phyloP scores from a whole-genome alignment of 1,140 invertebrate genomes.

The Phymorhynchus buccinoides region DNA sequence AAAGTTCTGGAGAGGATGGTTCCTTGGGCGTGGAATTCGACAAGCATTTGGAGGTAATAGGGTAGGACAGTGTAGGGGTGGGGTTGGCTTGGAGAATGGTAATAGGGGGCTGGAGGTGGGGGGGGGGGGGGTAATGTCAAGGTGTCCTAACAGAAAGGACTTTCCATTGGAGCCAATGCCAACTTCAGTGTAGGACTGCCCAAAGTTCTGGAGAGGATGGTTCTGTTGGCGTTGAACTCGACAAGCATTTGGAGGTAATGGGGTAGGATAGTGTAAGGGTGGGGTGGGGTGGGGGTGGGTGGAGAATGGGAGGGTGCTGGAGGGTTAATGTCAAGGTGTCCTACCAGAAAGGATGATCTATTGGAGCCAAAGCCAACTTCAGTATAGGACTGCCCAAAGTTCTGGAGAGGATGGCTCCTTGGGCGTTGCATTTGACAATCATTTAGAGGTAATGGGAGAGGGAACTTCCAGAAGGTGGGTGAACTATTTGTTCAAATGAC shows the following conservation, averaged over 20 bases:
- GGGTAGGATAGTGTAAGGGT: too few species aligned
- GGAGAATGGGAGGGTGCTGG: too few species aligned
- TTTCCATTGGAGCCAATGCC: too few species aligned
- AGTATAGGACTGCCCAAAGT: conserved; percentile 25
- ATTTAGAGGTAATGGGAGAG: neutral
- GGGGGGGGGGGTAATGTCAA: neutral
- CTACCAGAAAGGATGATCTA: conserved; percentile 40
- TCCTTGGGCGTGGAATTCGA: conserved; percentile 15
- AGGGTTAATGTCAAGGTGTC: too few species aligned
- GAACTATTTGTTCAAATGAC: too few species aligned
- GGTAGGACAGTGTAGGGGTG: neutral
- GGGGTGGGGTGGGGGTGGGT: too few species aligned
- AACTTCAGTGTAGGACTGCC: too few species aligned
- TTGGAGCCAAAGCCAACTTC: conserved; percentile 39
- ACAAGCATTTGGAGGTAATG: too few species aligned
- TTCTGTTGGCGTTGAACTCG: too few species aligned
- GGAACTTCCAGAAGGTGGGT: too few species aligned
- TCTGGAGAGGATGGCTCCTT: conserved; percentile 4
- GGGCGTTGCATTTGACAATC: conserved; percentile 15
- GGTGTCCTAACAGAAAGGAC: too few species aligned
- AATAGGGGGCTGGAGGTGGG: neutral
- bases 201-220: too few species aligned
- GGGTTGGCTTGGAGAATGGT: neutral
- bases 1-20: conserved; percentile 7
- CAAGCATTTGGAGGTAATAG: conserved; percentile 19